Evolutionary conservation across 2,888 invertebrate genomes (phyloP).

Genomic region (Abscondita cerata): DNA sequence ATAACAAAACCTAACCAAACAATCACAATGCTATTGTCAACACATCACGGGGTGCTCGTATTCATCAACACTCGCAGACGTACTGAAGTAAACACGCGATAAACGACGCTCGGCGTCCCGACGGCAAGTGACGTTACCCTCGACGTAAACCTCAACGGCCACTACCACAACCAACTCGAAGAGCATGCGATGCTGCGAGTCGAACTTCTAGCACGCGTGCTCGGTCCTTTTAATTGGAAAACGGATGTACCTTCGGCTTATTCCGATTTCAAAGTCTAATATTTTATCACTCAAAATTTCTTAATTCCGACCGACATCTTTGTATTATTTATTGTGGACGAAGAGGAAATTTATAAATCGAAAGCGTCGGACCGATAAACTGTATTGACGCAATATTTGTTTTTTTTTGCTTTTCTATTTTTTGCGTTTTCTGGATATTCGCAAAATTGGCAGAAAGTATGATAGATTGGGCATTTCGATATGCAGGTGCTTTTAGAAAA

Average conservation of each 20-base stretch:
- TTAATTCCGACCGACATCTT: neutral
- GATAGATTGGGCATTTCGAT: too few species aligned
- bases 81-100: slow-evolving; percentile 30
- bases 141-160: slow-evolving; percentile 32
- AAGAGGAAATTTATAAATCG: too few species aligned
- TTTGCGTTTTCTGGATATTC: too few species aligned
- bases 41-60: slow-evolving; percentile 40
- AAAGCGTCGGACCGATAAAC: neutral
- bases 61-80: slow-evolving; percentile 32
- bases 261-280: slow-evolving; percentile 27
- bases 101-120: slow-evolving; percentile 38
- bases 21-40: slow-evolving; percentile 46
- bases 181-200: slow-evolving; percentile 30
- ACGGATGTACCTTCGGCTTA: slow-evolving; percentile 34
- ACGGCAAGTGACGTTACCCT: slow-evolving; percentile 36
- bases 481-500: too few species aligned
- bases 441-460: too few species aligned
- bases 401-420: too few species aligned
- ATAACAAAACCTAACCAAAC: slow-evolving; percentile 44
- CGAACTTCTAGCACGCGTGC: slow-evolving; percentile 30
- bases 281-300: neutral
- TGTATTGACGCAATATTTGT: too few species aligned
- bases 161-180: slow-evolving; percentile 22
- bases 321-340: neutral
- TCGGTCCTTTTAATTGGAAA: slow-evolving; percentile 36